Conservation (phyloP, 1,140 invertebrate genomes). For the Euura saliciscinereae region DNA sequence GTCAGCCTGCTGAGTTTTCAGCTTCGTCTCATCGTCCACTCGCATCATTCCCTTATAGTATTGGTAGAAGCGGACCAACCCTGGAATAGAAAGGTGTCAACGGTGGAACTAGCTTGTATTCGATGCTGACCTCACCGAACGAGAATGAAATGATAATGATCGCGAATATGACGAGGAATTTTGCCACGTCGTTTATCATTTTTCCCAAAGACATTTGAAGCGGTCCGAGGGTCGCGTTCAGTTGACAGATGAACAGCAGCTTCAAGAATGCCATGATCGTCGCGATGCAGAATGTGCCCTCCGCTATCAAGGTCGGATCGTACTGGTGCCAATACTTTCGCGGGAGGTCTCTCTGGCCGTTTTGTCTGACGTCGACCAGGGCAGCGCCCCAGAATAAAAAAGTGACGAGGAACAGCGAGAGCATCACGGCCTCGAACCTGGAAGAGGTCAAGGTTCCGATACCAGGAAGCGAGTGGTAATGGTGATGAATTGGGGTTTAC, state of each 20-base stretch:
- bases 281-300: slow-evolving; percentile 74
- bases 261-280: slow-evolving; percentile 73
- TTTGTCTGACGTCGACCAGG: slow-evolving; percentile 50
- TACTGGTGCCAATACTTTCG: slow-evolving; percentile 73
- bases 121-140: slow-evolving; percentile 40
- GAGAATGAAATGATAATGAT: slow-evolving; percentile 64
- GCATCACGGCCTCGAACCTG: slow-evolving; percentile 55
- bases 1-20: slow-evolving; percentile 48
- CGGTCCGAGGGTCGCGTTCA: slow-evolving; percentile 66
- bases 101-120: slow-evolving; percentile 3
- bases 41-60: slow-evolving; percentile 68
- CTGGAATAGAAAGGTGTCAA: slow-evolving; percentile 26
- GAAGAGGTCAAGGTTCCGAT: slow-evolving; percentile 7
- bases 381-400: slow-evolving; percentile 62
- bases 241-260: slow-evolving; percentile 63
- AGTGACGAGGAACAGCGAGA: slow-evolving; percentile 55
- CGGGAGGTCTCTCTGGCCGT: slow-evolving; percentile 57
- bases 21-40: slow-evolving; percentile 57
- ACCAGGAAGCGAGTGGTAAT: background rate
- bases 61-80: slow-evolving; percentile 57
- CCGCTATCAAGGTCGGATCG: slow-evolving; percentile 74
- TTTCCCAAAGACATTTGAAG: slow-evolving; percentile 65
- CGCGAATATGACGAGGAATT: slow-evolving; percentile 62
- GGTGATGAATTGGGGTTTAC: slow-evolving; percentile 32
- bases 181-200: slow-evolving; percentile 64